Percentiles rank a stretch among this genome's conserved stretches.
These are phyloP conservation scores for Arnoldichthys spilopterus DNA, from an alignment of 2,797 vertebrate genomes.

Conservation along the genomic window DNA sequence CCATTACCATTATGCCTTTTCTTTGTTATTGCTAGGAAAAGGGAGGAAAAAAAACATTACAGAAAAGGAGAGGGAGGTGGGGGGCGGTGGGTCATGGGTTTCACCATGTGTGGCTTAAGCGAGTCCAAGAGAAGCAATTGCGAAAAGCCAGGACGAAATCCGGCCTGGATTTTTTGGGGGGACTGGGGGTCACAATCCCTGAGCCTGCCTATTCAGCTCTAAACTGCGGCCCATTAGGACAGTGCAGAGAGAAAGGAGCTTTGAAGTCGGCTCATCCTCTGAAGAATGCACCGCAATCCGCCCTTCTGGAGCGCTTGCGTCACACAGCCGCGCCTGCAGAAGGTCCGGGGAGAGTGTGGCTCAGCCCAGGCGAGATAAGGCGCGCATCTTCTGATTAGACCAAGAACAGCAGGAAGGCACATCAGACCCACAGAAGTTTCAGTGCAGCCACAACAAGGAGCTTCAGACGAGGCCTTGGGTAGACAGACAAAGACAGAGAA, in stretches of 20 bases:
- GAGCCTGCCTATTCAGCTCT: conserved; percentile 34
- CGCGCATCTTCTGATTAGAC: conserved; percentile 53
- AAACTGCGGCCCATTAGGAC: conserved; percentile 45
- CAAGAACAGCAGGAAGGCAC: conserved; percentile 31
- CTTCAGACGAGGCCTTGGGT: conserved; percentile 53
- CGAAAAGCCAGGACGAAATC: conserved; percentile 6
- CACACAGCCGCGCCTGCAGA: background rate
- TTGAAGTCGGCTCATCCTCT: conserved; percentile 54
- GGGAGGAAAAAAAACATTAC: conserved; percentile 4
- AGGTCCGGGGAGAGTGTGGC: conserved; percentile 15
- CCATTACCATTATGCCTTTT: conserved; percentile 22
- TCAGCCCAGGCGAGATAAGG: conserved; percentile 28
- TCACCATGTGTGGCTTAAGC: conserved; percentile 16
- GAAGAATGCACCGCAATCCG: conserved; percentile 44
- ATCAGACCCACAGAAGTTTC: conserved; percentile 46
- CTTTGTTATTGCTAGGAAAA: conserved; percentile 31
- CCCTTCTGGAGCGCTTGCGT: conserved; percentile 33
- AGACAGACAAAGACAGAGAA: conserved; percentile 34
- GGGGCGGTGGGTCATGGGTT: background rate
- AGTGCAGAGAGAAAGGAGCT: conserved; percentile 34
- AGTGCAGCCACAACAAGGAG: conserved; percentile 51
- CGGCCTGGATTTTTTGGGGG: conserved; percentile 35
- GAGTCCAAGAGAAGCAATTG: conserved; percentile 36
- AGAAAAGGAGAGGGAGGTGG: background rate
- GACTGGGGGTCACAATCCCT: conserved; percentile 36